phyloP scores from a whole-genome alignment of 2,113 vertebrate genomes.

The Mesocricetus auratus region DNA sequence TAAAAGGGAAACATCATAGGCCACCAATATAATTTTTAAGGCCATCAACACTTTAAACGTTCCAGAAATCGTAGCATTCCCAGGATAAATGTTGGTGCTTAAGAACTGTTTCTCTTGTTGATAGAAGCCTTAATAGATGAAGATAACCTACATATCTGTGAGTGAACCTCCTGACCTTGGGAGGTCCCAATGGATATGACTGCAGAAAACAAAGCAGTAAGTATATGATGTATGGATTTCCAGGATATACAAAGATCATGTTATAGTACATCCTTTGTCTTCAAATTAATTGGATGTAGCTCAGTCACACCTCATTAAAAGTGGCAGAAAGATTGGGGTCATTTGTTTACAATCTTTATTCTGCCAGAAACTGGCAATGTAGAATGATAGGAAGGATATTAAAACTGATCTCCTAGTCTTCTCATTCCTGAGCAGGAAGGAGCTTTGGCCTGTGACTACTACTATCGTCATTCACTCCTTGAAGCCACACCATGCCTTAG shows the following conservation, averaged over 20 bases:
- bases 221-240: neutral
- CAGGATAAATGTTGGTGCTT: neutral
- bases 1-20: constrained; percentile 3
- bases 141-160: neutral
- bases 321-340: neutral
- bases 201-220: neutral
- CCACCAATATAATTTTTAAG: constrained; percentile 21
- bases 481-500: neutral
- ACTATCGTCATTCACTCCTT: neutral
- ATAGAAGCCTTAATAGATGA: neutral
- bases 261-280: constrained; percentile 7
- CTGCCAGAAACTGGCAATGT: neutral
- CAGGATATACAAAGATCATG: neutral
- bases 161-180: neutral
- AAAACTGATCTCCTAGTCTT: neutral
- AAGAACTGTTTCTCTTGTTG: neutral
- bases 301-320: neutral
- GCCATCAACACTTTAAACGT: constrained; percentile 33
- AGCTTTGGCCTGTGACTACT: neutral
- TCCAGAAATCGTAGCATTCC: neutral
- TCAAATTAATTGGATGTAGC: neutral
- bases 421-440: neutral
- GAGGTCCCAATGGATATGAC: neutral
- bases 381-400: neutral
- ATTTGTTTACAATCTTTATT: neutral